These are phyloP conservation scores for Carcina quercana DNA, from an alignment of 2,888 invertebrate species.

Conservation along the genomic window DNA sequence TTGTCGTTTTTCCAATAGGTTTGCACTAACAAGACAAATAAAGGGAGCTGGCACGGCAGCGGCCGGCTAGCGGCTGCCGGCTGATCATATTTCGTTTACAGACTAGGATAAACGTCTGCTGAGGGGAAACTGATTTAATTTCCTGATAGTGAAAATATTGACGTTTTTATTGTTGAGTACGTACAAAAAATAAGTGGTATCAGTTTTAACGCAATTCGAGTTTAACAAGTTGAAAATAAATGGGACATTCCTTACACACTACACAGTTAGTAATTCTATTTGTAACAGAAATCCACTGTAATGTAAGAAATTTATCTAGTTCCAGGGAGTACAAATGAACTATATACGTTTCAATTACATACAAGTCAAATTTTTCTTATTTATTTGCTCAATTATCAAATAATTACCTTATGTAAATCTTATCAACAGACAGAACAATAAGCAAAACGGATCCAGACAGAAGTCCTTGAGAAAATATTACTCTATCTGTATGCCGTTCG, in stretches of 20 bases:
- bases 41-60: constrained; percentile 30
- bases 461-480: background rate
- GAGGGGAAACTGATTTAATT: constrained; percentile 23
- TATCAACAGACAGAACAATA: too few relatives aligned
- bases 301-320: too few relatives aligned
- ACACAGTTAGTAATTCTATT: too few relatives aligned
- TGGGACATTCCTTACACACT: too few relatives aligned
- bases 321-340: too few relatives aligned
- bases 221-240: background rate
- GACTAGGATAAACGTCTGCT: constrained; percentile 28
- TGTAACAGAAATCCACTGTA: too few relatives aligned
- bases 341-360: too few relatives aligned
- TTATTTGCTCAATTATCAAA: too few relatives aligned
- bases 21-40: constrained; percentile 57
- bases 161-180: background rate
- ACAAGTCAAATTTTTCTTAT: too few relatives aligned
- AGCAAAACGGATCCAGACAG: too few relatives aligned
- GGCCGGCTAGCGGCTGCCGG: constrained; percentile 13
- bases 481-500: constrained; percentile 1
- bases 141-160: background rate
- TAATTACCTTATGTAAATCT: too few relatives aligned
- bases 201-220: background rate
- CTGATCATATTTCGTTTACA: constrained; percentile 47
- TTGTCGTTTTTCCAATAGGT: constrained; percentile 54
- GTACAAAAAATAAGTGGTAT: background rate